A percentile compares a stretch with the other conserved stretches of the same genome.
phyloP scores from a whole-genome alignment of 2,888 invertebrate genomes.

The Drosophila suboccidentalis region DNA sequence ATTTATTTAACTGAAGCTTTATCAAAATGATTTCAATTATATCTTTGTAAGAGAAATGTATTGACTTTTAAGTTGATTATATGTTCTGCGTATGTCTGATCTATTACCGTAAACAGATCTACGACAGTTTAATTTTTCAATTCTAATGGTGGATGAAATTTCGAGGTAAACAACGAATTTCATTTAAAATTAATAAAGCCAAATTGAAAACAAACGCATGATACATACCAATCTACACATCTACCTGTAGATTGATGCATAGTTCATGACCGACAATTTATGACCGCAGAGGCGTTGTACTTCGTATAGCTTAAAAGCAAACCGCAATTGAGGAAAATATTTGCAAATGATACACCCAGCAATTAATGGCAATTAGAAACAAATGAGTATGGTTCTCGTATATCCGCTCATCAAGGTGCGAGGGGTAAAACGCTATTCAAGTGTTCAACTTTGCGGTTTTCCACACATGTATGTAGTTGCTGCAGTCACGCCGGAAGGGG shows the following conservation, averaged over 20 bases:
- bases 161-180: too few relatives aligned
- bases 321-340: slow-evolving; percentile 52
- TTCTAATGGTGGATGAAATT: too few relatives aligned
- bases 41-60: too few relatives aligned
- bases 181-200: too few relatives aligned
- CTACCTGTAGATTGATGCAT: slow-evolving; percentile 5
- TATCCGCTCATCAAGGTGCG: not conserved
- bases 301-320: slow-evolving; percentile 22
- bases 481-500: slow-evolving; percentile 39
- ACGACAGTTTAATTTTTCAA: too few relatives aligned
- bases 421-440: not conserved
- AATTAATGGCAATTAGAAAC: slow-evolving; percentile 70
- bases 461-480: slow-evolving; percentile 6
- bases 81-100: too few relatives aligned
- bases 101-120: too few relatives aligned
- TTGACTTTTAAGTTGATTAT: too few relatives aligned
- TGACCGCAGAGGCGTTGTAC: slow-evolving; percentile 25
- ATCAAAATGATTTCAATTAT: not conserved
- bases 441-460: slow-evolving; percentile 53
- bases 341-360: slow-evolving; percentile 48
- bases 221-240: not conserved
- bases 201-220: not conserved
- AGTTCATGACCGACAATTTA: slow-evolving; percentile 13
- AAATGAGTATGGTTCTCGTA: slow-evolving; percentile 18
- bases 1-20: not conserved